Percentiles rank a stretch among this genome's conserved stretches.
Evolutionary conservation across 2,888 invertebrate genomes (phyloP).

Genomic region (Acanthacorydalis orientalis): DNA sequence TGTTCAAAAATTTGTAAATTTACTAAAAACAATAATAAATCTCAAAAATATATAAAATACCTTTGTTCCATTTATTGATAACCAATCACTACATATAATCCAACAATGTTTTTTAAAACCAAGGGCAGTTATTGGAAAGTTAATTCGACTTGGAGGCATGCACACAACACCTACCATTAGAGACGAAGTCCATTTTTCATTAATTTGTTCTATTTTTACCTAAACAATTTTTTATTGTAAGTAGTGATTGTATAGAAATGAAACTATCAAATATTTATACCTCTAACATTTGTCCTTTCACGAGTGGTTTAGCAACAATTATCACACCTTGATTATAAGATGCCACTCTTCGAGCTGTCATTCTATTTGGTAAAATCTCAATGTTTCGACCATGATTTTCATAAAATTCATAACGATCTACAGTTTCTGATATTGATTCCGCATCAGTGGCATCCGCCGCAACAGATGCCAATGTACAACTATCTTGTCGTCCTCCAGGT

Average conservation of each 20-base stretch:
- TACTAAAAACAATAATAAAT: neutral
- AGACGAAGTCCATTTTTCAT: conserved; percentile 61
- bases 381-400: conserved; percentile 75
- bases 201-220: conserved; percentile 57
- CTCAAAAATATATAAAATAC: conserved; percentile 24
- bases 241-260: neutral
- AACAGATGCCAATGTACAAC: conserved; percentile 18
- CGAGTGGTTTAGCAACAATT: conserved; percentile 38
- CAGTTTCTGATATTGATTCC: conserved; percentile 30
- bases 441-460: conserved; percentile 25
- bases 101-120: conserved; percentile 66
- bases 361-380: conserved; percentile 42
- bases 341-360: conserved; percentile 52
- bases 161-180: conserved; percentile 63
- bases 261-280: conserved; percentile 22
- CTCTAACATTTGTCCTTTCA: conserved; percentile 50
- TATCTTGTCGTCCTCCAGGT: neutral
- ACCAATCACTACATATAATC: conserved; percentile 65
- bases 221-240: conserved; percentile 16
- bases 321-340: conserved; percentile 76
- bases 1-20: too few species aligned
- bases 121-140: conserved; percentile 51
- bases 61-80: conserved; percentile 66
- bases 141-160: conserved; percentile 47
- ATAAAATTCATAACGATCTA: conserved; percentile 46